These are phyloP conservation scores for Xiphophorus hellerii DNA, from an alignment of 2,113 vertebrate genomes.

Conservation along the genomic window DNA sequence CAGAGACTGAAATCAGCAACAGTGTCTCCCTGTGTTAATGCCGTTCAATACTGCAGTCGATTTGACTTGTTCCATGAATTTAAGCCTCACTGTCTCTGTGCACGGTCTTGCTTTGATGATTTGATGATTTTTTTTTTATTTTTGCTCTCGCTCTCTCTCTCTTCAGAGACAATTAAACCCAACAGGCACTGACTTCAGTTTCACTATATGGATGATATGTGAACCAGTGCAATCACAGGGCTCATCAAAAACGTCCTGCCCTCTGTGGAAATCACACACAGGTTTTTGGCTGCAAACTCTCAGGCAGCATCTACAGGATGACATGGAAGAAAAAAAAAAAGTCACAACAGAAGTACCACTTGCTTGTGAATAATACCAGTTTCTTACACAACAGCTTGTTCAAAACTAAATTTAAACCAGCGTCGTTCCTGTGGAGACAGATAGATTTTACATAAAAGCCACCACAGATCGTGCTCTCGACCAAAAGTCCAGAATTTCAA, in stretches of 20 bases:
- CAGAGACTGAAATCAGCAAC: constrained; percentile 60
- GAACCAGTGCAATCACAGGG: constrained; percentile 73
- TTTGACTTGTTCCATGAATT: constrained; percentile 58
- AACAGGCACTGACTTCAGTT: constrained; percentile 60
- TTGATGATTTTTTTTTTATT: constrained; percentile 35
- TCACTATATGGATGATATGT: constrained; percentile 66
- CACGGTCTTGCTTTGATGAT: constrained; percentile 57
- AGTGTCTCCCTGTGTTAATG: constrained; percentile 53
- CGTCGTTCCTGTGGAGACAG: constrained; percentile 5
- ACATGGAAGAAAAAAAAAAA: background rate
- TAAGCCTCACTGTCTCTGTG: constrained; percentile 52
- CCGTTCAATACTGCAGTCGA: constrained; percentile 56
- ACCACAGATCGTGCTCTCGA: constrained; percentile 37
- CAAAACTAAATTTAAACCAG: background rate
- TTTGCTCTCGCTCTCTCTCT: background rate
- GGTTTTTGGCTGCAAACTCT: constrained; percentile 45
- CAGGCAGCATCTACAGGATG: constrained; percentile 17
- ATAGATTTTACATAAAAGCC: constrained; percentile 26
- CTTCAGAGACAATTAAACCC: constrained; percentile 66
- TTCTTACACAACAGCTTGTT: background rate
- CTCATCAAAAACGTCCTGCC: constrained; percentile 64
- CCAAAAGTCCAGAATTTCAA: constrained; percentile 57
- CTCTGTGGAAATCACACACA: constrained; percentile 46
- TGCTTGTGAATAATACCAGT: constrained; percentile 24
- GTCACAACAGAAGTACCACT: background rate